Evolutionary conservation across 2,113 vertebrate genomes (phyloP).

Genomic region (Peucedramus taeniatus): DNA sequence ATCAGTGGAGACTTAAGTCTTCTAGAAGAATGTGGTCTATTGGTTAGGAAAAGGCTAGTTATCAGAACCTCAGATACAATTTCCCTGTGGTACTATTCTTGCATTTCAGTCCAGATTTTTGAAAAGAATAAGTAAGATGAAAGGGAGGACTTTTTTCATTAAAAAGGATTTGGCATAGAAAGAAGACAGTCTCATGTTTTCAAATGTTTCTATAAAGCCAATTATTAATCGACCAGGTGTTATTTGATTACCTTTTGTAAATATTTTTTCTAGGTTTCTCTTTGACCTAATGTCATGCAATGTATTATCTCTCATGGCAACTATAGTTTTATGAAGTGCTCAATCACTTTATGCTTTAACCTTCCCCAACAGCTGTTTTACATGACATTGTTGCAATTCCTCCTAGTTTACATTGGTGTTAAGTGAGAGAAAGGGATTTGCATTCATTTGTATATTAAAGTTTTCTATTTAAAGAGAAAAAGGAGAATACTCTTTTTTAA

Average conservation of each 20-base stretch:
- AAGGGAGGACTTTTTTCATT: neutral
- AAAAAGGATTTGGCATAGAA: neutral
- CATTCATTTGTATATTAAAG: neutral
- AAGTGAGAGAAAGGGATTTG: neutral
- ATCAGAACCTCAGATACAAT: neutral
- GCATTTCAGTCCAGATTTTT: neutral
- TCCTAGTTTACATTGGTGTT: neutral
- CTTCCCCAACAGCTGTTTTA: neutral
- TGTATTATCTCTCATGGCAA: neutral
- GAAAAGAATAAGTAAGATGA: neutral
- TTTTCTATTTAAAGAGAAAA: neutral
- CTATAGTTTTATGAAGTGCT: neutral
- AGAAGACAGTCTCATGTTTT: neutral
- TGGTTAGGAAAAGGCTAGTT: neutral
- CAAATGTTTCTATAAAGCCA: neutral
- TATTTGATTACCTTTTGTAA: neutral
- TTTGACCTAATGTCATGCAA: neutral
- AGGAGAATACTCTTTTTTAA: neutral
- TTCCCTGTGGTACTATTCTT: neutral
- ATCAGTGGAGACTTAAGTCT: neutral
- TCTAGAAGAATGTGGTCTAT: neutral
- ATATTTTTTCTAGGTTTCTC: conserved; percentile 4
- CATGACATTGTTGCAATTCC: neutral
- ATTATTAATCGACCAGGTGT: neutral
- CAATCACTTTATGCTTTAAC: neutral